Conservation (phyloP, 2,797 vertebrate species). For the Discoglossus pictus region DNA sequence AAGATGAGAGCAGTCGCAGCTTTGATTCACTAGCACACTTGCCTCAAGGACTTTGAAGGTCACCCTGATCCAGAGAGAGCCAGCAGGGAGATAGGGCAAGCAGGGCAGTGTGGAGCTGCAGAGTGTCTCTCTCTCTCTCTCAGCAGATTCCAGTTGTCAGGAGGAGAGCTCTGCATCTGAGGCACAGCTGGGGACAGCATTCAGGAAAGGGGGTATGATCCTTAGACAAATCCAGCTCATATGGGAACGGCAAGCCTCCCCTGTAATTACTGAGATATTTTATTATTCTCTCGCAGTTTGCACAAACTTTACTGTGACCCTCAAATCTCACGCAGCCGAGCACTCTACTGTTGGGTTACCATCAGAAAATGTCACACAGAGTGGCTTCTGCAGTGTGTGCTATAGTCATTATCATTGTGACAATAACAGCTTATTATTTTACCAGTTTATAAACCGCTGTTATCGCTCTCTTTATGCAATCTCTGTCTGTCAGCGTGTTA, state of each 20-base stretch:
- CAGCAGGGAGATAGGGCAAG: conserved; percentile 26
- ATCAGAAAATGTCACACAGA: conserved; percentile 31
- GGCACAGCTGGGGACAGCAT: conserved; percentile 15
- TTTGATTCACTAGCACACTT: conserved; percentile 43
- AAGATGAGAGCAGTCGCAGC: conserved; percentile 31
- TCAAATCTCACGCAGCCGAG: conserved; percentile 13
- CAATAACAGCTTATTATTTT: conserved; percentile 47
- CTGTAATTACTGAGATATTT: conserved; percentile 12
- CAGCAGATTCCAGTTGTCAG: conserved; percentile 18
- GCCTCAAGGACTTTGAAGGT: conserved; percentile 53
- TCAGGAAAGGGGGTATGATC: background rate
- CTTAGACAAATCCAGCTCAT: conserved; percentile 9
- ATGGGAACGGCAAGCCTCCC: conserved; percentile 2
- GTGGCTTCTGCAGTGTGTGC: conserved; percentile 17
- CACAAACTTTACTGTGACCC: conserved; percentile 25
- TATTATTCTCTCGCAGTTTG: conserved; percentile 10
- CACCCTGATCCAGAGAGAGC: conserved; percentile 45
- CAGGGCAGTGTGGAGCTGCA: conserved; percentile 9
- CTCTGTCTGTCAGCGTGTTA: conserved; percentile 43
- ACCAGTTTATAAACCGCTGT: conserved; percentile 47
- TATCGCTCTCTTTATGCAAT: conserved; percentile 43
- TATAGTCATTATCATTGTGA: conserved; percentile 25
- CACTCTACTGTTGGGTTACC: conserved; percentile 29
- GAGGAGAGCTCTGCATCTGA: conserved; percentile 30
- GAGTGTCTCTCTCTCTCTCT: conserved; percentile 7